Conservation (phyloP, 2,888 invertebrate species). For the Acleris sparsana region DNA sequence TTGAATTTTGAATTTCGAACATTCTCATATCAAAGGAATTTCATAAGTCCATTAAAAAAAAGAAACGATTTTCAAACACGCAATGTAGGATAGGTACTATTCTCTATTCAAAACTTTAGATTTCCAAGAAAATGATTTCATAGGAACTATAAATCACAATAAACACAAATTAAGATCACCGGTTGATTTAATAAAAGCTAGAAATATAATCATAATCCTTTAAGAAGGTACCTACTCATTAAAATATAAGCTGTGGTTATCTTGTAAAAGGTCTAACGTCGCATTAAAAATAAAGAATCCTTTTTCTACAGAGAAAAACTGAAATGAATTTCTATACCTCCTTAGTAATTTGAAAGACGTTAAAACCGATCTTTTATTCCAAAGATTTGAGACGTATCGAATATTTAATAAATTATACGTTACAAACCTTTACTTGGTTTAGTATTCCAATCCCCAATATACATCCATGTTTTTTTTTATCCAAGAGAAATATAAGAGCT, state of each 20-base stretch:
- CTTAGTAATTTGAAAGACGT: conserved; percentile 49
- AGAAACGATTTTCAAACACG: no score
- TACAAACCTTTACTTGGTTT: conserved; percentile 73
- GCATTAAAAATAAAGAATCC: not conserved
- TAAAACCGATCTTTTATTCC: conserved; percentile 67
- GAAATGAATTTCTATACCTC: conserved; percentile 39
- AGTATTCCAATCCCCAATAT: conserved; percentile 74
- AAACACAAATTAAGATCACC: no score
- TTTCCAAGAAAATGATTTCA: no score
- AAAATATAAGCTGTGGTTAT: not conserved
- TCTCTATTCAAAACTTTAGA: no score
- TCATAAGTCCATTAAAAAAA: no score
- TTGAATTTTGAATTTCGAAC: no score
- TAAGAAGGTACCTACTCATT: no score
- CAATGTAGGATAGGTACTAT: no score
- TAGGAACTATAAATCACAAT: no score
- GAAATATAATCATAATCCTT: no score
- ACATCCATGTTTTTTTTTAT: conserved; percentile 68
- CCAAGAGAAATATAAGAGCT: conserved; percentile 2
- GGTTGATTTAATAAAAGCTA: no score
- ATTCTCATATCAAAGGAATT: no score
- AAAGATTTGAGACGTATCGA: conserved; percentile 77
- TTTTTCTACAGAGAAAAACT: conserved; percentile 13
- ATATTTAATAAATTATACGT: conserved; percentile 80
- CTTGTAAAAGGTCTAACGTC: not conserved